Base-by-base conservation (phyloP, 2,888 invertebrate genomes). In the Pristionchus japonicus region DNA sequence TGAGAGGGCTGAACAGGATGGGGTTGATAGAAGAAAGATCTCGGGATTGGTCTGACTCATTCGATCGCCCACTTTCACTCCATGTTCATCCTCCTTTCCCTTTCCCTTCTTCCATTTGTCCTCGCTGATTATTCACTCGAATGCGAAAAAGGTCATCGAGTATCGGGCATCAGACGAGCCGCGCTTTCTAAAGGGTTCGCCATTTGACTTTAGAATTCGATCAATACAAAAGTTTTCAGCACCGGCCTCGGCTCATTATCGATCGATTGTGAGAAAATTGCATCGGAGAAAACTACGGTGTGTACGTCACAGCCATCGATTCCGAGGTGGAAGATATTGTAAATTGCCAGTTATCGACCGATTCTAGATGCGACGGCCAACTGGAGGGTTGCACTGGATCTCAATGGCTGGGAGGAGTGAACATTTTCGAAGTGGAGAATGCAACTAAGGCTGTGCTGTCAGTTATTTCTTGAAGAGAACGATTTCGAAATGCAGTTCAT, bases 321-420 rank as follows among this genome's bases (percentile, higher is more conserved):
- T 47, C 92, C 92, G 15, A 67, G 80, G 87, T 87, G 23, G 34
- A 2, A 20, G 4, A 20, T 47, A 34, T 23, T 3, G 20, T 87
- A 37, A 7, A 4, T 27, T 2, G 2, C 17, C 34, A 15, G 27
- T 37, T 23, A 77, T 77, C 31, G 17, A 37, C 49, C 15, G 2
- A 3, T 27, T 15, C 3, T 23, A 77, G 77, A 47, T 92, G 92
- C 57, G 92, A 92, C 80, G 92, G 92, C 3, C 88, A 89, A 57
- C 47, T 89, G 20, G 91, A 90, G 89, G 93, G 94, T 7, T 94
- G 94, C 89, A 85, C 89, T 3, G 93, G 92, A 13, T 90, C 91
- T 85, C 92, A 92, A 34, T 94, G 93, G 93, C 90, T 94, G 37
- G 93, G 93, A 17, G 94, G 94, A 9, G 92, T 93, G 57, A 93